Evolutionary conservation across 2,888 invertebrate genomes (phyloP), one percentile per base, ranked within the genome.

Genomic region (Plusia festucae): DNA sequence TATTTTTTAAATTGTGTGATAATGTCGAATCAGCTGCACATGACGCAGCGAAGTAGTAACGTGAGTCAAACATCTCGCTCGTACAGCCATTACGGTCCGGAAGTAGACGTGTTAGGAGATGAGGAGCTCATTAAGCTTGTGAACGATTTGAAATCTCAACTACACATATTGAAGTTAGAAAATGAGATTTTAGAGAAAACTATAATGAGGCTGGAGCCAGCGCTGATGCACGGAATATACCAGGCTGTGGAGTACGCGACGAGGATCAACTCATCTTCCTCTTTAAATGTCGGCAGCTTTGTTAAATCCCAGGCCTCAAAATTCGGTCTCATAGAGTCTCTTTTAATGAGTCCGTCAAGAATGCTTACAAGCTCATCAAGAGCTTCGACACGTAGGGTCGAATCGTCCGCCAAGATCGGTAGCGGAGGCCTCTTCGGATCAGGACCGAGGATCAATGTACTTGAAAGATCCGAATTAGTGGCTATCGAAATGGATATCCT

Each of bases 141-240:
- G 0, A 85, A 82, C 20, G 90, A 91, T 0, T 65, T 92, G 1
- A 94, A 90, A 65, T 81, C 85, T 0, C 87, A 90, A 63, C 81
- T 91, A 6, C 88, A 83, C 62, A 65, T 93, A 2, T 60, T 96
- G 9, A 76, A 74, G 0, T 71, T 96, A 0, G 96, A 96, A 76
- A 96, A 96, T 66, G 95, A 96, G 59, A 87, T 96, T 18, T 87
- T 96, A 11, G 96, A 96, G 70, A 90, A 86, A 15, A 93, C 93
- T 3, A 91, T 96, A 0, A 76, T 83, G 71, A 90, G 95, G 49
- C 67, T 94, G 5, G 95, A 96, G 34, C 95, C 96, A 0, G 58
- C 90, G 0, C 68, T 94, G 9, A 89, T 96, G 84, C 85, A 89
- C 59, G 94, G 96, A 59, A 87, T 95, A n/a, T 88, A 91, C 46